Conservation (phyloP, 2,113 vertebrate genomes). For the Neogale vison region DNA sequence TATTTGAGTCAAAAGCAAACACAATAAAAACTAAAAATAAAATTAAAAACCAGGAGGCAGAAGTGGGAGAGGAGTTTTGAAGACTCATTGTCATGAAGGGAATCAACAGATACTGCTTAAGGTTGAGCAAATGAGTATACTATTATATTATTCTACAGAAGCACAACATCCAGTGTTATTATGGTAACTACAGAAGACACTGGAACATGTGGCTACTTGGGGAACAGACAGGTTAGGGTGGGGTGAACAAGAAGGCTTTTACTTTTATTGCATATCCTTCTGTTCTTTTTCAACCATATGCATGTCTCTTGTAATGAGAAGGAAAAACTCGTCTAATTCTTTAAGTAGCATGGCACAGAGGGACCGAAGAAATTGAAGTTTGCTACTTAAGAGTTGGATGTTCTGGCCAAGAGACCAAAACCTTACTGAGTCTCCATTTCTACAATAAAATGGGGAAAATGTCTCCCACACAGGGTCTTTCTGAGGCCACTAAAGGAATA, state of each 20-base stretch:
- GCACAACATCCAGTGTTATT: not conserved
- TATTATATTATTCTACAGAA: not conserved
- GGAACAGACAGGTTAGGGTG: not conserved
- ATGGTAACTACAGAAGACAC: not conserved
- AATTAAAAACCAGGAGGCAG: not conserved
- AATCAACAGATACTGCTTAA: not conserved
- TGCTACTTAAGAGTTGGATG: not conserved
- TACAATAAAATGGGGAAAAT: not conserved
- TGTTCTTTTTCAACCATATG: slow-evolving; percentile 16
- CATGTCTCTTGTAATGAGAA: not conserved
- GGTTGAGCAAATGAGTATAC: not conserved
- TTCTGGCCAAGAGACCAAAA: not conserved
- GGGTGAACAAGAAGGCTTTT: not conserved
- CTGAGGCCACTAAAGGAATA: not conserved
- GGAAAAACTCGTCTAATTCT: not conserved
- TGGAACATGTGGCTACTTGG: not conserved
- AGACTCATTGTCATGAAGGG: not conserved
- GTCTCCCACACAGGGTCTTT: not conserved
- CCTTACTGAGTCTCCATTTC: not conserved
- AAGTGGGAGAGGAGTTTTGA: not conserved
- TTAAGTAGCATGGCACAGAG: not conserved
- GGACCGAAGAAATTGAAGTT: not conserved
- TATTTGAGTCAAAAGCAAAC: slow-evolving; percentile 27
- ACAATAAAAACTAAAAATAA: not conserved
- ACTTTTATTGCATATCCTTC: not conserved